Conservation (phyloP, 2,113 vertebrate genomes). For the Myocastor coypus region DNA sequence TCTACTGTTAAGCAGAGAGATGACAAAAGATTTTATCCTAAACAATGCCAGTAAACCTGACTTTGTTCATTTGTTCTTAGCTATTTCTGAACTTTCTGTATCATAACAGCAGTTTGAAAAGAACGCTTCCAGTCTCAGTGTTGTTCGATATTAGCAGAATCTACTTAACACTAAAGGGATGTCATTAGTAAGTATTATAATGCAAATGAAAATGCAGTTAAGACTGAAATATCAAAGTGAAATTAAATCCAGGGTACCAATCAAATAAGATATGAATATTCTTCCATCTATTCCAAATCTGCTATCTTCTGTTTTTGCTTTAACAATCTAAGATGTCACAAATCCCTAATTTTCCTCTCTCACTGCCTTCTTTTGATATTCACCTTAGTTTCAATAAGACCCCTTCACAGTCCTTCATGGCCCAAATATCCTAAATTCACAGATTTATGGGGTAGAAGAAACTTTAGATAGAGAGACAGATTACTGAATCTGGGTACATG, state of each 20-base stretch:
- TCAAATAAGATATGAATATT: not conserved
- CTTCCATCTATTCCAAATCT: not conserved
- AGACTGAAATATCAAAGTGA: conserved; percentile 12
- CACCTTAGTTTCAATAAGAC: not conserved
- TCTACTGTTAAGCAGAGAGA: not conserved
- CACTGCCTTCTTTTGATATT: not conserved
- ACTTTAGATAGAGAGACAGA: not conserved
- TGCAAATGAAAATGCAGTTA: not conserved
- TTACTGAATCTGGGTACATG: not conserved
- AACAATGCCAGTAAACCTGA: not conserved
- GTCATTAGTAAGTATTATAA: not conserved
- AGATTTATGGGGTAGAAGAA: not conserved
- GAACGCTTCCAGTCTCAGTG: not conserved
- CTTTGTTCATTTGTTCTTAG: not conserved
- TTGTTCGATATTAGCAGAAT: not conserved
- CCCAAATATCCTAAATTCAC: conserved; percentile 14
- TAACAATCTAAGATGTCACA: not conserved
- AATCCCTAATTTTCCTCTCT: not conserved
- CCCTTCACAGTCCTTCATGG: not conserved
- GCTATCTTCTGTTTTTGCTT: not conserved
- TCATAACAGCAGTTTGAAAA: not conserved
- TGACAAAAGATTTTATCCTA: not conserved
- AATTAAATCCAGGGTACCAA: not conserved
- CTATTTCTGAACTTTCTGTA: not conserved
- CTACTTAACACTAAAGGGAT: not conserved